Evolutionary conservation across 2,113 vertebrate genomes (phyloP).

Genomic region (Dipodomys spectabilis): DNA sequence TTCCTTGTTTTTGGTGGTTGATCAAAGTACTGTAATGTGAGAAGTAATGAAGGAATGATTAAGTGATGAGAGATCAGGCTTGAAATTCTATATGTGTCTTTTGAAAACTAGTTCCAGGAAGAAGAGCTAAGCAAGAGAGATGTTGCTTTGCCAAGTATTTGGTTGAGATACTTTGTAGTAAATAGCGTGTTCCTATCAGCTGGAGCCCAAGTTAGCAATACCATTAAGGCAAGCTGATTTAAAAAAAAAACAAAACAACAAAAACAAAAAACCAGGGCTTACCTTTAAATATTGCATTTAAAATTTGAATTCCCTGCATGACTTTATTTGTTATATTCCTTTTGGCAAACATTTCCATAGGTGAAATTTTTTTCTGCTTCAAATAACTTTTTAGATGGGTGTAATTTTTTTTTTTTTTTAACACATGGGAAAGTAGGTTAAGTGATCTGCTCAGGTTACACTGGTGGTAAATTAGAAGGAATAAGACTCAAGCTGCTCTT

Average conservation of each 20-base stretch:
- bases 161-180: conserved; percentile 13
- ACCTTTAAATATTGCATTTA: background rate
- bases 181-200: background rate
- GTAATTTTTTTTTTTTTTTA: conserved; percentile 45
- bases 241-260: background rate
- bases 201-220: background rate
- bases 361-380: background rate
- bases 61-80: background rate
- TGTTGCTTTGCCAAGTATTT: background rate
- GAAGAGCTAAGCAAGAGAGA: background rate
- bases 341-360: conserved; percentile 27
- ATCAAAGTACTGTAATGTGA: background rate
- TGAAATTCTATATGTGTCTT: background rate
- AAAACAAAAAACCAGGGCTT: background rate
- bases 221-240: conserved; percentile 28
- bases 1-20: background rate
- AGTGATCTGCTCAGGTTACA: background rate
- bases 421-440: background rate
- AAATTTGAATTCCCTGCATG: conserved; percentile 4
- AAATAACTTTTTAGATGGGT: background rate
- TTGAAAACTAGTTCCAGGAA: background rate
- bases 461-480: background rate
- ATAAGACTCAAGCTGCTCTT: background rate
- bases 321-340: background rate
- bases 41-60: conserved; percentile 22